Conservation (phyloP, 2,113 vertebrate genomes). For the Phocoena phocoena region DNA sequence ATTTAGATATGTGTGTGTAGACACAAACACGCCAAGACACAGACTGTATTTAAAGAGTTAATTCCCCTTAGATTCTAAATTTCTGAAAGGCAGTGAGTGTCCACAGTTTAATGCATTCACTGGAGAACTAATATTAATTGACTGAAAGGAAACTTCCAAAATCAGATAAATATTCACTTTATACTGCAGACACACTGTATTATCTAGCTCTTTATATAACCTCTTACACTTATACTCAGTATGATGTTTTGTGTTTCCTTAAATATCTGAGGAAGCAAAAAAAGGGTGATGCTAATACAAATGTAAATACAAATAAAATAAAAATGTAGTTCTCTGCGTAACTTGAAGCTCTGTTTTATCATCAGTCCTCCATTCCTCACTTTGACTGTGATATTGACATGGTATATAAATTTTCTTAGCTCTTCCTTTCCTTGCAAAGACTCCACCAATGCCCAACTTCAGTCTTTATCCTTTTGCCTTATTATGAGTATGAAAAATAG, state of each 20-base stretch:
- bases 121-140: neutral
- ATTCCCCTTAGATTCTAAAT: slow-evolving; percentile 14
- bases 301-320: neutral
- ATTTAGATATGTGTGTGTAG: slow-evolving; percentile 42
- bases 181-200: neutral
- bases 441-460: neutral
- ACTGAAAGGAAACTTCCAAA: neutral
- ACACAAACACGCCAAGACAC: neutral
- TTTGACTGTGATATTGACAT: neutral
- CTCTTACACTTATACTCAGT: neutral
- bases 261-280: neutral
- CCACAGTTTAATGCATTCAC: neutral
- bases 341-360: neutral
- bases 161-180: neutral
- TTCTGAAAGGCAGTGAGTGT: neutral
- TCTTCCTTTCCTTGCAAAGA: slow-evolving; percentile 9
- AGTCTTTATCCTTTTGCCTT: slow-evolving; percentile 37
- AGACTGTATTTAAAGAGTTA: slow-evolving; percentile 29
- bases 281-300: neutral
- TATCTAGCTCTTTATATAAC: neutral
- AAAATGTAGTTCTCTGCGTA: neutral
- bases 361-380: neutral
- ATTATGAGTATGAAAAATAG: slow-evolving; percentile 44
- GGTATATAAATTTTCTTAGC: neutral
- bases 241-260: neutral